Conservation (phyloP, 2,888 invertebrate genomes). For the Poecilobothrus nobilitatus region DNA sequence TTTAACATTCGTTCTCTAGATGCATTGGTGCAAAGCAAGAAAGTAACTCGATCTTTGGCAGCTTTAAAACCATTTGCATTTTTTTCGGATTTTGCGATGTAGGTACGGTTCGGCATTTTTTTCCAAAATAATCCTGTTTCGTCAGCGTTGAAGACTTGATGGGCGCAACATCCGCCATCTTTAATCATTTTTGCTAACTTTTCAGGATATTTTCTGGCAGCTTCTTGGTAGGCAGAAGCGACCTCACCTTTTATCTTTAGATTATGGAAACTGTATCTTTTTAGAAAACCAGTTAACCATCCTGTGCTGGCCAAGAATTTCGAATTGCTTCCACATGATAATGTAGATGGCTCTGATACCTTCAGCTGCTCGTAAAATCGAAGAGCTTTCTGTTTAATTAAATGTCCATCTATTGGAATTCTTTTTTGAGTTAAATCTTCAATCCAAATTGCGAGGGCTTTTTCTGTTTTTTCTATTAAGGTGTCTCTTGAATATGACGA, state of each 20-base stretch:
- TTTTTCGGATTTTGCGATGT: too few species aligned
- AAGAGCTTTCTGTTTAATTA: slow-evolving; percentile 24
- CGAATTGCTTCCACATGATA: slow-evolving; percentile 23
- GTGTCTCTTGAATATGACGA: slow-evolving; percentile 21
- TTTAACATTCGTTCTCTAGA: too few species aligned
- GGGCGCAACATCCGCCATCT: not conserved
- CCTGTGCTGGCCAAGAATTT: slow-evolving; percentile 25
- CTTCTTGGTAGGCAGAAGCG: slow-evolving; percentile 10
- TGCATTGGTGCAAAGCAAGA: too few species aligned
- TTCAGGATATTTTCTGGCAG: not conserved
- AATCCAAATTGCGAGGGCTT: slow-evolving; percentile 25
- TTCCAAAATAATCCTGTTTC: too few species aligned
- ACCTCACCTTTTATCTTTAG: slow-evolving; percentile 23
- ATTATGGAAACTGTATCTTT: slow-evolving; percentile 21
- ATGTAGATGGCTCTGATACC: not conserved
- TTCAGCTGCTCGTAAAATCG: slow-evolving; percentile 22
- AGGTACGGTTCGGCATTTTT: too few species aligned
- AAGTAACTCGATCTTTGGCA: too few species aligned
- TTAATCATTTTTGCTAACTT: not conserved
- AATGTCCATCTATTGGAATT: slow-evolving; percentile 22
- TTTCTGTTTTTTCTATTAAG: slow-evolving; percentile 28
- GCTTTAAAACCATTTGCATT: too few species aligned
- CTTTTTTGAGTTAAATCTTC: slow-evolving; percentile 22
- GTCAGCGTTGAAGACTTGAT: too few species aligned
- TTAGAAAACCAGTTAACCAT: slow-evolving; percentile 24